phyloP scores from a whole-genome alignment of 2,888 invertebrate genomes.

The Lacanobia oleracea region DNA sequence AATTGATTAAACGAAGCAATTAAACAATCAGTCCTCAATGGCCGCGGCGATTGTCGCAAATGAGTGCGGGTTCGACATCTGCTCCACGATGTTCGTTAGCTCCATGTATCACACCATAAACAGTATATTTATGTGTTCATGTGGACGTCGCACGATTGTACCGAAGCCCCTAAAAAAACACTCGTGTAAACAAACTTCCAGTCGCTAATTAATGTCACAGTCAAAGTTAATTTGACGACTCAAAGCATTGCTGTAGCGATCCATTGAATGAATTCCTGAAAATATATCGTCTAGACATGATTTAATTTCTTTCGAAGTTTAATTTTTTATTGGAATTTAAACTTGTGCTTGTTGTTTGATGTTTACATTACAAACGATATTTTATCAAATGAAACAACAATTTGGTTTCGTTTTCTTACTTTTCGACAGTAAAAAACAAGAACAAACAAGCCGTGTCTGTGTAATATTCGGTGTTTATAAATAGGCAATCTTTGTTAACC shows the following conservation, averaged over 20 bases:
- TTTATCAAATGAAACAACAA: slow-evolving; percentile 1
- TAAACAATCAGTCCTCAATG: slow-evolving; percentile 89
- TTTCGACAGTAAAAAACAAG: background rate
- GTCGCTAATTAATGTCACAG: slow-evolving; percentile 58
- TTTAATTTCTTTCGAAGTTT: slow-evolving; percentile 21
- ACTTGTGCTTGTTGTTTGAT: slow-evolving; percentile 20
- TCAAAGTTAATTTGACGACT: slow-evolving; percentile 56
- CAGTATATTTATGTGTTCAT: slow-evolving; percentile 53
- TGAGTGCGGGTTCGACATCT: slow-evolving; percentile 85
- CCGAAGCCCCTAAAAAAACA: slow-evolving; percentile 35
- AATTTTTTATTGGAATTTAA: slow-evolving; percentile 20
- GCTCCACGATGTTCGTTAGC: slow-evolving; percentile 52
- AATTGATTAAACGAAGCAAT: slow-evolving; percentile 91
- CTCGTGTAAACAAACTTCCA: slow-evolving; percentile 50
- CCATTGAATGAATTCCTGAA: slow-evolving; percentile 38
- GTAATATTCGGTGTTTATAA: slow-evolving; percentile 44
- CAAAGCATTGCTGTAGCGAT: slow-evolving; percentile 45
- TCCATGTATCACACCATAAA: slow-evolving; percentile 43
- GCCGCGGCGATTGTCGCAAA: slow-evolving; percentile 87
- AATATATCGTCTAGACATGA: slow-evolving; percentile 39
- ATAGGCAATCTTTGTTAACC: slow-evolving; percentile 51
- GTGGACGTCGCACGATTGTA: slow-evolving; percentile 32
- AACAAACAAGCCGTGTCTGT: slow-evolving; percentile 12
- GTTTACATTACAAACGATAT: background rate
- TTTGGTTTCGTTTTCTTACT: background rate